Conservation (phyloP, 2,888 invertebrate genomes). For the Eudasyphora cyanicolor region DNA sequence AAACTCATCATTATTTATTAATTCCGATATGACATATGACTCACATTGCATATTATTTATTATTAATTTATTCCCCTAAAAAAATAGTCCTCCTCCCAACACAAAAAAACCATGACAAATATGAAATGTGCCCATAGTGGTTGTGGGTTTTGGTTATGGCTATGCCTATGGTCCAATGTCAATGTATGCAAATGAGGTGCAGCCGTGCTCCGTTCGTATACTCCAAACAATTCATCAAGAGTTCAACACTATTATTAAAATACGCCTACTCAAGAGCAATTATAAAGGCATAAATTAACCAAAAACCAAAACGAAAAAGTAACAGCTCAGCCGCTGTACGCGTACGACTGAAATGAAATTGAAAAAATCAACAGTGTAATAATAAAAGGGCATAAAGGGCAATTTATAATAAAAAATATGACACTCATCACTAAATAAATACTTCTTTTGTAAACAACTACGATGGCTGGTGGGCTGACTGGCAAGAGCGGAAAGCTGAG, state of each 20-base stretch:
- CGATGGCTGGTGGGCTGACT: no score
- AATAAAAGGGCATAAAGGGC: conserved; percentile 57
- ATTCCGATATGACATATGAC: conserved; percentile 1
- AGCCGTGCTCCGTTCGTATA: background rate
- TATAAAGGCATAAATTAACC: conserved; percentile 62
- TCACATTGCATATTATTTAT: background rate
- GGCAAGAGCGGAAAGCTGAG: conserved; percentile 22
- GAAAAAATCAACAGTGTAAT: conserved; percentile 58
- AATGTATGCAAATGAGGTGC: conserved; percentile 54
- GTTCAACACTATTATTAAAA: conserved; percentile 57
- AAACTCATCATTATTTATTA: background rate
- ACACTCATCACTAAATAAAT: conserved; percentile 46
- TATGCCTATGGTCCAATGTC: conserved; percentile 5
- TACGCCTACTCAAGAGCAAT: conserved; percentile 63
- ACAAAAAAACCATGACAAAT: conserved; percentile 49
- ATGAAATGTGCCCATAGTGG: no score
- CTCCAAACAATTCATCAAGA: conserved; percentile 49
- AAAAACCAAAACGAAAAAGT: conserved; percentile 23
- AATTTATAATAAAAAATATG: conserved; percentile 47
- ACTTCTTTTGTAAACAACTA: conserved; percentile 32
- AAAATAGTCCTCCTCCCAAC: background rate
- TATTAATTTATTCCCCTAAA: background rate
- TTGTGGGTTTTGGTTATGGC: no score
- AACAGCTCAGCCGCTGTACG: no score
- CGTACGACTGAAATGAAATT: conserved; percentile 36